Percentiles rank a stretch among this genome's conserved stretches.
phyloP scores from a whole-genome alignment of 2,888 invertebrate species.

The Cephus pulcher region DNA sequence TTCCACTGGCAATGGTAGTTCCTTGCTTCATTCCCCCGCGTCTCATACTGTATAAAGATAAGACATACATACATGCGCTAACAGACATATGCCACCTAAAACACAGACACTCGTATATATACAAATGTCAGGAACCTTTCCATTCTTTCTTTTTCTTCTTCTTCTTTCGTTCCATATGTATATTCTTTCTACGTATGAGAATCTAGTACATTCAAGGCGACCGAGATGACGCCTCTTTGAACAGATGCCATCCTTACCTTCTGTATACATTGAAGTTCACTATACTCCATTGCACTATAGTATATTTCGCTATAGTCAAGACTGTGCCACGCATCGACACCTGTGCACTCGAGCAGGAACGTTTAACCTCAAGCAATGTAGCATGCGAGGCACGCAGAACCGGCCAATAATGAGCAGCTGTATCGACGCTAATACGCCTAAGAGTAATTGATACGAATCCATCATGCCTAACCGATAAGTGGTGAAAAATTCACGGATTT shows the following conservation, averaged over 20 bases:
- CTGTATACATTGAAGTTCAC: background rate
- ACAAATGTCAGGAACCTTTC: background rate
- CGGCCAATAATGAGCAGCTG: conserved; percentile 33
- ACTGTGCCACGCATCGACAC: conserved; percentile 4
- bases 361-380: conserved; percentile 13
- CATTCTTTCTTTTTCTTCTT: background rate
- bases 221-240: background rate
- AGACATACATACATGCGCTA: background rate
- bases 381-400: conserved; percentile 34
- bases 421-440: conserved; percentile 28
- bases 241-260: background rate
- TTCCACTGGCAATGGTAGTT: background rate
- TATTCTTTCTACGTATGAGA: background rate
- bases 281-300: background rate
- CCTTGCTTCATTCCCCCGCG: background rate
- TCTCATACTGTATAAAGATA: background rate
- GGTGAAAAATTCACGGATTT: conserved; percentile 10
- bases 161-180: background rate
- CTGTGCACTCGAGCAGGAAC: background rate
- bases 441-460: conserved; percentile 43
- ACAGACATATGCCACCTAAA: background rate
- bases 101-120: background rate
- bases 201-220: background rate
- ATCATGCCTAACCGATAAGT: conserved; percentile 32
- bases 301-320: background rate